Conservation (phyloP, 2,113 vertebrate genomes). For the Pseudorectes ferrugineus region DNA sequence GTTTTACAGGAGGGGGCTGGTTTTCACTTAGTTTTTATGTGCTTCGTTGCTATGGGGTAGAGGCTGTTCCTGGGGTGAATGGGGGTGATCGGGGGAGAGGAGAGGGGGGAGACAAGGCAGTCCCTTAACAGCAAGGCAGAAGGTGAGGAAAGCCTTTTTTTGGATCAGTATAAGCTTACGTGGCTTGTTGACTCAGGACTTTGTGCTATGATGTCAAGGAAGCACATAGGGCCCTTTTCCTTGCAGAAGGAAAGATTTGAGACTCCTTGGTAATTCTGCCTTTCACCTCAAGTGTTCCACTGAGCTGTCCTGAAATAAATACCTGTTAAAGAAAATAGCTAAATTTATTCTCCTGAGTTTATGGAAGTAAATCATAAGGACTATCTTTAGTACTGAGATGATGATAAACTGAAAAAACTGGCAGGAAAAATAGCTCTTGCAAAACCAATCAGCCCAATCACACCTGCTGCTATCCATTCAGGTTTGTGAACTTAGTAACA, state of each 20-base stretch:
- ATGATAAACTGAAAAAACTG: not conserved
- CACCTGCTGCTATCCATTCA: not conserved
- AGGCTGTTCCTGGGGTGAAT: not conserved
- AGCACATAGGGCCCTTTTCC: not conserved
- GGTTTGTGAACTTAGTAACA: not conserved
- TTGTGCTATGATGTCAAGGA: not conserved
- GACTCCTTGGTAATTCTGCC: not conserved
- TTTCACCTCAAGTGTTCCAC: not conserved
- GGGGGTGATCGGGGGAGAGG: accelerated
- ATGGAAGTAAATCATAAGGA: not conserved
- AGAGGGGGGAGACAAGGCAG: not conserved
- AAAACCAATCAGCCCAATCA: not conserved
- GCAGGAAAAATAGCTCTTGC: not conserved
- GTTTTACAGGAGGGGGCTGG: not conserved
- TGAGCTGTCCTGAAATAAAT: not conserved
- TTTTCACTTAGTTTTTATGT: not conserved
- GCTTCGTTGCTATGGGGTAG: not conserved
- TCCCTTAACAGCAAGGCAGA: not conserved
- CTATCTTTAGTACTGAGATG: not conserved
- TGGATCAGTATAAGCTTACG: accelerated
- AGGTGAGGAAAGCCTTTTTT: not conserved
- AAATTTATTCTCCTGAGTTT: not conserved
- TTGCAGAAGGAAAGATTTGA: not conserved
- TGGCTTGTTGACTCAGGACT: not conserved
- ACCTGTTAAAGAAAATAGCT: not conserved